phyloP scores from a whole-genome alignment of 2,797 vertebrate genomes.

The Vipera latastei region DNA sequence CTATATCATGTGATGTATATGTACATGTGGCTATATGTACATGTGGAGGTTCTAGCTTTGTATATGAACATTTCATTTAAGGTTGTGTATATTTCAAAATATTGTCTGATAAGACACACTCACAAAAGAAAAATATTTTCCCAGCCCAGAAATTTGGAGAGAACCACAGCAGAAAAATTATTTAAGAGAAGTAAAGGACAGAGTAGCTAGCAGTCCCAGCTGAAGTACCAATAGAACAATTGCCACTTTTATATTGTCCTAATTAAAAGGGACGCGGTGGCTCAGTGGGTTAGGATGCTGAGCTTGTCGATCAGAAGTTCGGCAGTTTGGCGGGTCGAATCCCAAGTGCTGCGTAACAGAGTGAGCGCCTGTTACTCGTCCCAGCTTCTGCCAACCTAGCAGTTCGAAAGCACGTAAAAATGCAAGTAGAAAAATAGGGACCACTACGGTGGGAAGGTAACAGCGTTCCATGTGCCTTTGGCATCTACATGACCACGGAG shows the following conservation, averaged over 20 bases:
- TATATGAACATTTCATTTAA: neutral
- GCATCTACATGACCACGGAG: too few relatives aligned
- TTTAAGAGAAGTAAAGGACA: neutral
- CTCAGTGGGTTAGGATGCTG: too few relatives aligned
- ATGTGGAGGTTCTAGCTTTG: neutral
- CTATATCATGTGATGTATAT: too few relatives aligned
- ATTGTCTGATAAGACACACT: neutral
- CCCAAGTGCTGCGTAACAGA: too few relatives aligned
- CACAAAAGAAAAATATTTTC: neutral
- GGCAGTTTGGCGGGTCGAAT: too few relatives aligned
- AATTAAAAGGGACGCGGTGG: neutral
- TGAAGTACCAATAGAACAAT: neutral
- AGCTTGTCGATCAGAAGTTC: too few relatives aligned
- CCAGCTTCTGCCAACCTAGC: too few relatives aligned
- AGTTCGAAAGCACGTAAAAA: too few relatives aligned
- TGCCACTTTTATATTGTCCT: constrained; percentile 10
- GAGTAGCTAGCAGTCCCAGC: neutral
- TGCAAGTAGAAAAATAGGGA: too few relatives aligned
- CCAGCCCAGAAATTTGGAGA: neutral
- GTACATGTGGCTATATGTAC: neutral
- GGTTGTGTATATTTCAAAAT: neutral
- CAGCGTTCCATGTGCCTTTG: too few relatives aligned
- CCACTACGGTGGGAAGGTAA: too few relatives aligned
- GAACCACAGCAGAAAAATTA: neutral
- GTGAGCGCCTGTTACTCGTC: too few relatives aligned